Evolutionary conservation across 2,797 vertebrate genomes (phyloP), one percentile per base, ranked within the genome.

Genomic region (Acanthiza pusilla): DNA sequence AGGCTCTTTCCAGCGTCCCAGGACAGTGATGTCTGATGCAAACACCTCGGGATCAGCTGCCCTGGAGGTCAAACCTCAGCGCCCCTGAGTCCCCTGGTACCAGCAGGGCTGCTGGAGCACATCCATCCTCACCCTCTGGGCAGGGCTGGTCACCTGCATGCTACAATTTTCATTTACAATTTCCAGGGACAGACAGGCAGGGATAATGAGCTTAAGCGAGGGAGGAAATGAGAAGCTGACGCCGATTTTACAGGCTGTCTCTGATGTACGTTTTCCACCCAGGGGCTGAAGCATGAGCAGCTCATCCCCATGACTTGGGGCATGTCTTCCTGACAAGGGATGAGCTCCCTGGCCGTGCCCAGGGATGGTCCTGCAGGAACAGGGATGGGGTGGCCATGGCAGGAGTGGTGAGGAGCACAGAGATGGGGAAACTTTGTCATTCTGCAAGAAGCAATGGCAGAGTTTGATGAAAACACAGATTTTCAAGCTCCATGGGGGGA

Each of bases 351-450:
- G 38, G 45, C 13, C 2, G 13, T 43, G 43, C 29, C 47, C 5
- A 0, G 3, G 58, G 1, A 1, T 20, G 54, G 22, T 22, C 47
- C 74, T 81, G 60, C n/a, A 79, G 32, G 57, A 45, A 1, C 19
- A 86, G 62, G 34, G 38, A 13, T 0, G 2, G 18, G 7, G 50
- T 38, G 54, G 30, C 34, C 17, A 0, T 1, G 13, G 21, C 55
- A 42, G 51, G 13, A 16, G n/a, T 7, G 4, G 2, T 8, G 40
- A 32, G n/a, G n/a, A 91, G 43, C 34, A 57, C 43, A 43, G 26
- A 29, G 5, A 8, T 3, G 25, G 23, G 34, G 47, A 43, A 78
- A 18, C 9, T 12, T 50, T 7, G 5, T 45, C n/a, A n/a, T 63
- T 82, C 51, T 91, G 63, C 42, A 73, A 73, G 74, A 51, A 81